phyloP scores from a whole-genome alignment of 1,140 invertebrate genomes.

The Procambarus virginalis region DNA sequence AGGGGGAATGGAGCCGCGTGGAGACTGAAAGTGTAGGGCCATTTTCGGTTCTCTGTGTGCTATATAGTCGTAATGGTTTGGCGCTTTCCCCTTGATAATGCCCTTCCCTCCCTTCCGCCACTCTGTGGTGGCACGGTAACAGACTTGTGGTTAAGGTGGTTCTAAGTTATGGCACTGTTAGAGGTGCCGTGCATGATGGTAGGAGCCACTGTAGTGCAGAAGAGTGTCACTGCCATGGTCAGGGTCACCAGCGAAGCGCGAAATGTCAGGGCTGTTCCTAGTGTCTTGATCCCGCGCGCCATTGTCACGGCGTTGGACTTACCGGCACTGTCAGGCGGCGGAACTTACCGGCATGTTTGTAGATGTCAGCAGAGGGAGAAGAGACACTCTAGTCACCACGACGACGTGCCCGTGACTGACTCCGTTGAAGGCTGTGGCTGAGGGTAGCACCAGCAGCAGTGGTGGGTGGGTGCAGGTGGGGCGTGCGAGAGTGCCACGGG shows the following conservation, averaged over 20 bases:
- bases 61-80: too few species aligned
- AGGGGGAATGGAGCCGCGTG: background rate
- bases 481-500: slow-evolving; percentile 4
- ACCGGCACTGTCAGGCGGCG: background rate
- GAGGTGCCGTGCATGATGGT: too few species aligned
- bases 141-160: too few species aligned
- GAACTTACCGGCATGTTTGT: slow-evolving; percentile 20
- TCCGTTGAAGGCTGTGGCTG: background rate
- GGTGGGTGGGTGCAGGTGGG: slow-evolving; percentile 10
- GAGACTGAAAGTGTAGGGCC: background rate
- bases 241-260: background rate
- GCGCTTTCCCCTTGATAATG: background rate
- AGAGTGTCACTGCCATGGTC: background rate
- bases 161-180: too few species aligned
- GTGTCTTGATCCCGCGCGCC: background rate
- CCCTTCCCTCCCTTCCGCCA: background rate
- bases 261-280: background rate
- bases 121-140: too few species aligned
- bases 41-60: background rate
- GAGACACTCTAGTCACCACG: slow-evolving; percentile 30
- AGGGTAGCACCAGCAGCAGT: background rate
- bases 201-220: too few species aligned
- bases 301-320: background rate
- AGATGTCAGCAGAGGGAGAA: background rate
- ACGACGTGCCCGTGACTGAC: slow-evolving; percentile 23